phyloP scores from a whole-genome alignment of 2,888 invertebrate genomes.

The Conomelus anceps region DNA sequence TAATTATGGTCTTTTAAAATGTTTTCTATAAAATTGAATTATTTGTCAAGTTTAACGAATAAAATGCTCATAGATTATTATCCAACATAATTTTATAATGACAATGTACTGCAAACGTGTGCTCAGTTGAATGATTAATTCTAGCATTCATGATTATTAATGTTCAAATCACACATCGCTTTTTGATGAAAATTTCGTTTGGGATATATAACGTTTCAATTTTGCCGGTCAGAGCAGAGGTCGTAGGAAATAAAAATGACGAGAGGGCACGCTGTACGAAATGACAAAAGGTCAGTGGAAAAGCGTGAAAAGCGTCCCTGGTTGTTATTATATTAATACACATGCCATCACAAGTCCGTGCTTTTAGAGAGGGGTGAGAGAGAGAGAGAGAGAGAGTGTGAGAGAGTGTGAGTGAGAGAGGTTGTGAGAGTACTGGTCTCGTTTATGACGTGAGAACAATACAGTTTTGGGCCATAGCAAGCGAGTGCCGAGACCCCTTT shows the following conservation, averaged over 20 bases:
- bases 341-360: not conserved
- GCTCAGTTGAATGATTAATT: not conserved
- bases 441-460: not conserved
- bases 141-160: not conserved
- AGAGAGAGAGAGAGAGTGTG: not conserved
- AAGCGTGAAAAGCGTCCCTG: not conserved
- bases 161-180: not conserved
- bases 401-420: not conserved
- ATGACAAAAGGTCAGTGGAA: not conserved
- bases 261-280: not conserved
- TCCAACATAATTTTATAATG: too few relatives aligned
- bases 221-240: not conserved
- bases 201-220: not conserved
- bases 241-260: not conserved
- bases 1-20: too few relatives aligned
- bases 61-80: too few relatives aligned
- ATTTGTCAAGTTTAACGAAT: too few relatives aligned
- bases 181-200: not conserved
- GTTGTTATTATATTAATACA: not conserved
- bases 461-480: not conserved
- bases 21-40: too few relatives aligned
- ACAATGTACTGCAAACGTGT: too few relatives aligned
- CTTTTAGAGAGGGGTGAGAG: not conserved
- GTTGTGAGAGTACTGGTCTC: not conserved
- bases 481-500: not conserved